Percentiles rank a stretch among this genome's conserved stretches.
Evolutionary conservation across 2,888 invertebrate species (phyloP).

Genomic region (Balanococcus diminutus): DNA sequence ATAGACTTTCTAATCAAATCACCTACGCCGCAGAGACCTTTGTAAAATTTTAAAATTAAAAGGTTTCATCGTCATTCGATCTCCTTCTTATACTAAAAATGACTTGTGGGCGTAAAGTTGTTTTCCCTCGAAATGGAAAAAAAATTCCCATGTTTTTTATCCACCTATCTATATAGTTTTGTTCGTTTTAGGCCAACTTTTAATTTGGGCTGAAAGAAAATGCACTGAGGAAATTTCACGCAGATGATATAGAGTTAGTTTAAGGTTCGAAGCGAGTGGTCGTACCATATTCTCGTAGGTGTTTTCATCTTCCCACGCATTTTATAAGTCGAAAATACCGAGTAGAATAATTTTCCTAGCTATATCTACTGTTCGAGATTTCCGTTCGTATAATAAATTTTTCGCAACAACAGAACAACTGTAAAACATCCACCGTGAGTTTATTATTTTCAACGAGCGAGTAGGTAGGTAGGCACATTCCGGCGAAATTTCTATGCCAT

Average conservation of each 20-base stretch:
- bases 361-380: constrained; percentile 8
- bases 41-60: neutral
- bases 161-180: neutral
- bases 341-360: neutral
- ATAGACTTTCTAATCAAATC: no score
- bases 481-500: constrained; percentile 13
- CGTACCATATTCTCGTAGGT: constrained; percentile 2
- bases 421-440: neutral
- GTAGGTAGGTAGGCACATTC: neutral
- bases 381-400: constrained; percentile 12
- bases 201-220: neutral
- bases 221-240: neutral
- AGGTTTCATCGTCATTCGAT: neutral
- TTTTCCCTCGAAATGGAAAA: neutral
- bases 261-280: neutral
- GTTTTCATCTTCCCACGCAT: constrained; percentile 21
- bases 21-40: neutral
- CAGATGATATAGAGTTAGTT: neutral
- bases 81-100: neutral
- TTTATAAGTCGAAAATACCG: neutral
- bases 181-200: neutral
- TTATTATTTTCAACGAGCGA: neutral
- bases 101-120: neutral
- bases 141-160: neutral
- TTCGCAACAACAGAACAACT: constrained; percentile 3